Percentiles rank a stretch among this genome's conserved stretches.
Evolutionary conservation across 2,888 invertebrate genomes (phyloP).

Genomic region (Diadegma fenestrale): DNA sequence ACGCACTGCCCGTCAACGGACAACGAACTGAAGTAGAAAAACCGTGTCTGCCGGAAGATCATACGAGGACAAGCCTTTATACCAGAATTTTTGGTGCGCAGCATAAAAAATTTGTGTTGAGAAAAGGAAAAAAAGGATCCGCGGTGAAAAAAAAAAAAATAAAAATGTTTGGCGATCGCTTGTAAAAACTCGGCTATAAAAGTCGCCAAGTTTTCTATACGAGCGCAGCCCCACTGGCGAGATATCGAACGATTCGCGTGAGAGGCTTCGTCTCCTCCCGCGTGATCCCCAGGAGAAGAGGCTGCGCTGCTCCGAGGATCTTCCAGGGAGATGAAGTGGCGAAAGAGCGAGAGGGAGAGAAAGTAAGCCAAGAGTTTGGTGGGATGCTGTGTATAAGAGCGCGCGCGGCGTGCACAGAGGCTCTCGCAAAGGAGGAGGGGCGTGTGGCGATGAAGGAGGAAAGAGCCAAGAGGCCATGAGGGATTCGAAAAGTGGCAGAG

Average conservation of each 20-base stretch:
- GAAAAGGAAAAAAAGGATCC: neutral
- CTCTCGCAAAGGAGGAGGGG: constrained; percentile 33
- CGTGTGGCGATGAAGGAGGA: constrained; percentile 43
- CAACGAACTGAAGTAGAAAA: neutral
- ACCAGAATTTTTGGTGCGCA: neutral
- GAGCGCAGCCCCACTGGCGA: constrained; percentile 40
- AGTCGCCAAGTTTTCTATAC: constrained; percentile 33
- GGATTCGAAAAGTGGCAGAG: constrained; percentile 48
- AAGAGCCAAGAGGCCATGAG: constrained; percentile 45
- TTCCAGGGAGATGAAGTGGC: constrained; percentile 57
- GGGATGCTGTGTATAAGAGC: constrained; percentile 64
- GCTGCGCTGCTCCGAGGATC: constrained; percentile 44
- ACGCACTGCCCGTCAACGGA: neutral
- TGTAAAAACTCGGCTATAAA: constrained; percentile 29
- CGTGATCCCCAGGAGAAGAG: constrained; percentile 9
- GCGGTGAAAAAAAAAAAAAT: neutral
- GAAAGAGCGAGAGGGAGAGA: constrained; percentile 36
- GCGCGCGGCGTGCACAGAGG: constrained; percentile 28
- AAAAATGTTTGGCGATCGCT: constrained; percentile 23
- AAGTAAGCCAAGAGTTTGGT: constrained; percentile 65
- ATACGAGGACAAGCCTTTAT: neutral
- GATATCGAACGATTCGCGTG: constrained; percentile 68
- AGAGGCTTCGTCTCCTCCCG: constrained; percentile 34
- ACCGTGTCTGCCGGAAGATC: neutral
- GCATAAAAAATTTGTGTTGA: neutral